A percentile compares a stretch with the other conserved stretches of the same genome.
phyloP scores from a whole-genome alignment of 2,888 invertebrate genomes.

The Operophtera brumata region DNA sequence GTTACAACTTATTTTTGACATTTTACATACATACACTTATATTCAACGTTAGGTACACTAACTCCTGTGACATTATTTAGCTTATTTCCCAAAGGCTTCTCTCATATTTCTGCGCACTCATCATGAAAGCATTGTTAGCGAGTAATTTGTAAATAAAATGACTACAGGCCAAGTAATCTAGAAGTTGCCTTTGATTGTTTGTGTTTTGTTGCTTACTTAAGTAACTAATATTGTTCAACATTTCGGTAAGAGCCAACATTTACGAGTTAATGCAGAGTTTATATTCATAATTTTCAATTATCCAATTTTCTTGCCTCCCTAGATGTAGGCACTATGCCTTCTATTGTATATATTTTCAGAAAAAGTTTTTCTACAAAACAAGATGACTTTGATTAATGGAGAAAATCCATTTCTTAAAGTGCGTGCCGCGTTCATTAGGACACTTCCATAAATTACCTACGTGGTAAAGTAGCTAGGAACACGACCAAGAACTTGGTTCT shows the following conservation, averaged over 20 bases:
- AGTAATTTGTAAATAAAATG: slow-evolving; percentile 28
- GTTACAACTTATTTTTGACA: too few relatives aligned
- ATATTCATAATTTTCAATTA: too few relatives aligned
- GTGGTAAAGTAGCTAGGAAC: slow-evolving; percentile 19
- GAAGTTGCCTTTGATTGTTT: slow-evolving; percentile 6
- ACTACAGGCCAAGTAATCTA: slow-evolving; percentile 12
- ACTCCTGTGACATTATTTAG: slow-evolving; percentile 50
- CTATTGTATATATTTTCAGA: background rate
- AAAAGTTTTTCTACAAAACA: slow-evolving; percentile 43
- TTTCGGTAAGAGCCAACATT: too few relatives aligned
- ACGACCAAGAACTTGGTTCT: background rate
- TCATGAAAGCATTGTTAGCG: slow-evolving; percentile 48
- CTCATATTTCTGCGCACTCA: slow-evolving; percentile 47
- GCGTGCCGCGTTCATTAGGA: slow-evolving; percentile 51
- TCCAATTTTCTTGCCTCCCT: too few relatives aligned
- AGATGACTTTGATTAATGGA: slow-evolving; percentile 62
- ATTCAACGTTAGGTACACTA: slow-evolving; percentile 28
- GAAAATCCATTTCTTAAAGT: slow-evolving; percentile 63
- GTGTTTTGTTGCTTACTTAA: slow-evolving; percentile 8
- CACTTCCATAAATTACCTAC: slow-evolving; percentile 50
- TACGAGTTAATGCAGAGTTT: too few relatives aligned
- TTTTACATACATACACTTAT: too few relatives aligned
- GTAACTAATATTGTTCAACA: too few relatives aligned
- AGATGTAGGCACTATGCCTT: too few relatives aligned
- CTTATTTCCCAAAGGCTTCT: slow-evolving; percentile 54